These are phyloP conservation scores for Drosophila nr. perissopoda DNA, from an alignment of 2,888 invertebrate species.

Conservation along the genomic window DNA sequence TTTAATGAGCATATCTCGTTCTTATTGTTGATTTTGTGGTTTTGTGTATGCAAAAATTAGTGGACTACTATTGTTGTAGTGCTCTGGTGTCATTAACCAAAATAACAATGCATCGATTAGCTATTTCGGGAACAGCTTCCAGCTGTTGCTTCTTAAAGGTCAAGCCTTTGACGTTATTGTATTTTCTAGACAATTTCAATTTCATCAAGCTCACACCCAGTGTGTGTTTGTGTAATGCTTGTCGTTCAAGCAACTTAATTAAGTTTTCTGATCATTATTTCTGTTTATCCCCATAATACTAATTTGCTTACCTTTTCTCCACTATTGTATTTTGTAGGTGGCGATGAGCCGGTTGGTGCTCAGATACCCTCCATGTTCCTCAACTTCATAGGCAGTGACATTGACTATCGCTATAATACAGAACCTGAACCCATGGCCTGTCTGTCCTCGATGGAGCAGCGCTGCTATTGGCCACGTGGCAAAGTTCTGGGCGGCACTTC, in stretches of 20 bases:
- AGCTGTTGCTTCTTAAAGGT: neutral
- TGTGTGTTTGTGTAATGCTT: neutral
- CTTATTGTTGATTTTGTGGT: neutral
- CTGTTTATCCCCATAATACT: neutral
- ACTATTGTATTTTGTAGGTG: constrained; percentile 85
- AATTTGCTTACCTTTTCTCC: neutral
- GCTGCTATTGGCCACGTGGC: constrained; percentile 94
- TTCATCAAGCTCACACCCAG: neutral
- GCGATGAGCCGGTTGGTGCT: constrained; percentile 94
- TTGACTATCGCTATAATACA: constrained; percentile 95
- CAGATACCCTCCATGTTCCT: constrained; percentile 96
- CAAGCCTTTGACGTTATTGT: neutral
- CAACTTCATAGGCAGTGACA: constrained; percentile 93
- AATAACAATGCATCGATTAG: neutral
- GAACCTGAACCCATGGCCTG: constrained; percentile 93
- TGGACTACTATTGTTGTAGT: neutral
- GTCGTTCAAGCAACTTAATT: neutral
- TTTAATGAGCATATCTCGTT: constrained; percentile 6
- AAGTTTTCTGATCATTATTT: neutral
- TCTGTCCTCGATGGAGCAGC: constrained; percentile 87
- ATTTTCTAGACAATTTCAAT: neutral
- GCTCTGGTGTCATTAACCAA: neutral
- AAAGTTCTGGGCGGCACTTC: constrained; percentile 96
- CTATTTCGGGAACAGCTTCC: neutral
- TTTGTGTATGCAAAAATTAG: constrained; percentile 4